Evolutionary conservation across 2,888 invertebrate species (phyloP).

Genomic region (Diarsia brunnea): DNA sequence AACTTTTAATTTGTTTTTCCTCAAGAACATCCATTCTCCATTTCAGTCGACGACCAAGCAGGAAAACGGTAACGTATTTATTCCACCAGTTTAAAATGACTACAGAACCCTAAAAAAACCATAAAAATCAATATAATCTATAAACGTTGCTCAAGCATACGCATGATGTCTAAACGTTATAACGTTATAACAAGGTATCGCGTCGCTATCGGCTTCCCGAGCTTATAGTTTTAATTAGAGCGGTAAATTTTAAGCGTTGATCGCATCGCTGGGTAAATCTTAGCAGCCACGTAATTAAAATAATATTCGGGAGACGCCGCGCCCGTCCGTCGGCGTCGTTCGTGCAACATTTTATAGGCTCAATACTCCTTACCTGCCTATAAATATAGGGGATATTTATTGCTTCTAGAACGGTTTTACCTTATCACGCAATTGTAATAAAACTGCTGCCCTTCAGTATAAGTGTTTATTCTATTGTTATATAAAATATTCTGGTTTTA

Average conservation of each 20-base stretch:
- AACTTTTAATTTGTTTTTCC: too few species aligned
- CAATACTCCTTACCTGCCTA: not conserved
- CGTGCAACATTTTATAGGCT: slow-evolving; percentile 34
- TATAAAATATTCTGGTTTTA: too few species aligned
- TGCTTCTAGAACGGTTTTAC: slow-evolving; percentile 6
- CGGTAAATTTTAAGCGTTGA: slow-evolving; percentile 68
- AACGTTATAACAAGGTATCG: slow-evolving; percentile 51
- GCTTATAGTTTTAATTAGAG: slow-evolving; percentile 71
- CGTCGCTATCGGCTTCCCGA: slow-evolving; percentile 49
- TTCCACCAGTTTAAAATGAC: not conserved
- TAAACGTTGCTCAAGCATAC: slow-evolving; percentile 21
- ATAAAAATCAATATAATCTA: slow-evolving; percentile 13
- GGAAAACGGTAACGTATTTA: not conserved
- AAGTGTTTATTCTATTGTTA: too few species aligned
- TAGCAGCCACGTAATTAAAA: slow-evolving; percentile 67
- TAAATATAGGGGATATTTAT: slow-evolving; percentile 23
- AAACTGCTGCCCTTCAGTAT: too few species aligned
- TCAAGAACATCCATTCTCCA: not conserved
- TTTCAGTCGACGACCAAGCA: not conserved
- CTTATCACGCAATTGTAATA: slow-evolving; percentile 12
- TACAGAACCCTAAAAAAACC: too few species aligned
- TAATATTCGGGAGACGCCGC: slow-evolving; percentile 56
- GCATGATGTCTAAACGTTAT: slow-evolving; percentile 43
- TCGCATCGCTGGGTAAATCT: slow-evolving; percentile 66
- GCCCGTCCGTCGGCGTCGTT: slow-evolving; percentile 15